phyloP scores from a whole-genome alignment of 1,140 invertebrate species.

The Plodia interpunctella region DNA sequence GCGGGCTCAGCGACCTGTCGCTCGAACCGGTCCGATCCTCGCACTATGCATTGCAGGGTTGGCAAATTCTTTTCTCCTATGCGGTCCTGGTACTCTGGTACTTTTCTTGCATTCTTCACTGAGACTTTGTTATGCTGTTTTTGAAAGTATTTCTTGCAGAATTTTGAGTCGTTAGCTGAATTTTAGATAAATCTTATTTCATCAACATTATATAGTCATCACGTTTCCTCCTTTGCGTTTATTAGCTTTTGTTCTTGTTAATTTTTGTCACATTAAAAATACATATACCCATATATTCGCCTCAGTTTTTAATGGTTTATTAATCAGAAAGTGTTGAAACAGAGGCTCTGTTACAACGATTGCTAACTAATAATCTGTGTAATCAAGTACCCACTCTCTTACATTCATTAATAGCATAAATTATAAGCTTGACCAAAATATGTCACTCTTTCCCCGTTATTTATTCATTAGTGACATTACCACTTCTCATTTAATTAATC shows the following conservation, averaged over 20 bases:
- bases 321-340: too few species aligned
- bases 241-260: too few species aligned
- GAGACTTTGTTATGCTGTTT: too few species aligned
- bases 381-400: neutral
- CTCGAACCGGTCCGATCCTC: slow-evolving; percentile 38
- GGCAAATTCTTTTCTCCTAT: slow-evolving; percentile 6
- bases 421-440: neutral
- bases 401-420: neutral
- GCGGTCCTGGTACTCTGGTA: too few species aligned
- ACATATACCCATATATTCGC: slow-evolving; percentile 27
- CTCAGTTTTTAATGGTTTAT: too few species aligned
- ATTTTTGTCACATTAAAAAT: slow-evolving; percentile 26
- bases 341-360: too few species aligned
- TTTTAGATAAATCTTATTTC: too few species aligned
- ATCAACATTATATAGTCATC: too few species aligned
- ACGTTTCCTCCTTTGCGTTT: too few species aligned
- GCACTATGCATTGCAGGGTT: slow-evolving; percentile 1
- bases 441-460: neutral
- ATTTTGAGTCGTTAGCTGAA: too few species aligned
- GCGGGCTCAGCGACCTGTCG: slow-evolving; percentile 46
- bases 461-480: neutral
- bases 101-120: too few species aligned
- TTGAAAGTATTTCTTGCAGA: slow-evolving; percentile 23
- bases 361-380: slow-evolving; percentile 11
- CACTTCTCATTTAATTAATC: neutral